phyloP scores from a whole-genome alignment of 1,140 invertebrate species.

The Cydia pomonella region DNA sequence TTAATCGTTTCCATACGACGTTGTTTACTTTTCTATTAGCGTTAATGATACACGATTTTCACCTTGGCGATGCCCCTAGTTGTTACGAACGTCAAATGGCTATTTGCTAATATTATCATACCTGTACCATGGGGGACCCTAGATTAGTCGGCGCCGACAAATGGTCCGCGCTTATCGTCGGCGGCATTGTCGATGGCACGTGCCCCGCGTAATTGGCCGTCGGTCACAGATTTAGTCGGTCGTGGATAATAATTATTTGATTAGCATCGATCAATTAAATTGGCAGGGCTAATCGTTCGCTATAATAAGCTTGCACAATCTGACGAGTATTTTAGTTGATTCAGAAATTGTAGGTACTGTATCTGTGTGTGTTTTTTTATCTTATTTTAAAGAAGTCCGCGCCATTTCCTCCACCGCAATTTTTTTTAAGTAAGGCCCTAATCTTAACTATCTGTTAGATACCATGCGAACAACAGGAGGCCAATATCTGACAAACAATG shows the following conservation, averaged over 20 bases:
- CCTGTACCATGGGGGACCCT: neutral
- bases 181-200: neutral
- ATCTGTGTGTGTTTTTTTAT: neutral
- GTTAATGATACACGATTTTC: too few species aligned
- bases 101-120: constrained; percentile 3
- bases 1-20: too few species aligned
- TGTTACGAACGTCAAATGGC: too few species aligned
- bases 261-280: constrained; percentile 3
- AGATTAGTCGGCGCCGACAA: neutral
- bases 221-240: constrained; percentile 4
- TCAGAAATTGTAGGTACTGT: too few species aligned
- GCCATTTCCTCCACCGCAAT: too few species aligned
- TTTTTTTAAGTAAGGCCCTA: too few species aligned
- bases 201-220: constrained; percentile 16
- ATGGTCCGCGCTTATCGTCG: neutral
- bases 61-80: too few species aligned
- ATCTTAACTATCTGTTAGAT: too few species aligned
- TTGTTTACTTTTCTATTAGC: too few species aligned
- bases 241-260: constrained; percentile 2
- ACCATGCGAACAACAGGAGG: too few species aligned
- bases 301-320: neutral
- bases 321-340: neutral
- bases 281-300: neutral
- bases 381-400: too few species aligned
- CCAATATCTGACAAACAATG: too few species aligned